Base-by-base conservation (phyloP, 1,140 invertebrate genomes). In the Dryas iulia region DNA sequence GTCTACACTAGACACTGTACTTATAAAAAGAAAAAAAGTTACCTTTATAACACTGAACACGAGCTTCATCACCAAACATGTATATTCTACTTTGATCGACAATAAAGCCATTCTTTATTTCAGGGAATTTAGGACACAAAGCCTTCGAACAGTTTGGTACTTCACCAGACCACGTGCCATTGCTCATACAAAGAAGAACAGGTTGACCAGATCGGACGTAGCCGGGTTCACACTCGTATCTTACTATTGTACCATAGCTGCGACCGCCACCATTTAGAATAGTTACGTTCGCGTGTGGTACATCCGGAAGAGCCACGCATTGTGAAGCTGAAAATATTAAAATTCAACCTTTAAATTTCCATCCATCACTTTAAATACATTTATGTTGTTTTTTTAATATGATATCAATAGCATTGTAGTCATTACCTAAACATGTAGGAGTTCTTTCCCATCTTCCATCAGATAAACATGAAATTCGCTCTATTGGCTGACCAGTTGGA, bases 81-180 rank as follows among this genome's bases (percentile, higher is more conserved):
- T 98, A 98, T 26, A 95, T 90, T 66, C 94, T 94, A 0, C 93
- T 93, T 10, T 94, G 89, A 66, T 98, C 96, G 25, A 97, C 95
- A 18, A 98, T 94, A 73, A 97, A 97, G 10, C 97, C 97, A 79
- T 98, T 97, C 68, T 95, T 94, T 30, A 98, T 96, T 82, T 95
- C 94, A 0, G 98, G 98, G 67, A 98, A 94, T 56, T 95, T 94
- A 3, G 95, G 94, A 89, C 98, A 99, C 66, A 95, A 91, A 10
- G 96, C 95, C 94, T 97, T 94, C 64, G 96, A 94, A 88, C 98
- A 99, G 4, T 94, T 95, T 12, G 98, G 98, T 12, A 98, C 96
- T 67, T 96, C 94, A 57, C 96, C 96, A 39, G 97, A 98, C 98
- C 98, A 99, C 6, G 97, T 98, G 24, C 98, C 98, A 84, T 99